A percentile compares a stretch with the other conserved stretches of the same genome.
Evolutionary conservation across 2,797 vertebrate genomes (phyloP).

Genomic region (Lepidocolaptes lacrymiger): DNA sequence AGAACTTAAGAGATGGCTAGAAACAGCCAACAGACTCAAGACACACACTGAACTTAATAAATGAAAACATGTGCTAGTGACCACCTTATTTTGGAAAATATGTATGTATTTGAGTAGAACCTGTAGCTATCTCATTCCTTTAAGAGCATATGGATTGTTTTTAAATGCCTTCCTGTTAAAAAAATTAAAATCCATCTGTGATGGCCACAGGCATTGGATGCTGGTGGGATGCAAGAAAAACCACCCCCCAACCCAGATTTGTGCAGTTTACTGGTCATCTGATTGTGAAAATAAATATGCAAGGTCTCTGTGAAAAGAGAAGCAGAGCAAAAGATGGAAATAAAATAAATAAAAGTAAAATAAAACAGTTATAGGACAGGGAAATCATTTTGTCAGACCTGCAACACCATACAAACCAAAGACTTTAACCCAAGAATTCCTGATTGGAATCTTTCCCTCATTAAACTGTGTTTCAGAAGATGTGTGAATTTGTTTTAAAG

Average conservation of each 20-base stretch:
- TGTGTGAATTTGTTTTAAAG: background rate
- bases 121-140: background rate
- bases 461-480: background rate
- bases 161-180: background rate
- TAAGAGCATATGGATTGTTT: background rate
- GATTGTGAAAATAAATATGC: background rate
- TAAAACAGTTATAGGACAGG: background rate
- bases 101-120: background rate
- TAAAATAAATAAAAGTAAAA: background rate
- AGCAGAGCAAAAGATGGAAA: background rate
- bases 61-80: background rate
- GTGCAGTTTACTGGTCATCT: background rate
- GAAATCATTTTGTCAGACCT: background rate
- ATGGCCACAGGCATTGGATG: background rate
- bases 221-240: background rate
- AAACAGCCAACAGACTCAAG: slow-evolving; percentile 10
- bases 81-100: background rate
- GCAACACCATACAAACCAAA: slow-evolving; percentile 55
- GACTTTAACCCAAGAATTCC: slow-evolving; percentile 1
- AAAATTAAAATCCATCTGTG: background rate
- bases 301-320: background rate
- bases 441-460: background rate
- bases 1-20: background rate
- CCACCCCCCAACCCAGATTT: background rate
- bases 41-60: background rate